These are phyloP conservation scores for Morone chrysops DNA, from an alignment of 2,113 vertebrate species.

Conservation along the genomic window DNA sequence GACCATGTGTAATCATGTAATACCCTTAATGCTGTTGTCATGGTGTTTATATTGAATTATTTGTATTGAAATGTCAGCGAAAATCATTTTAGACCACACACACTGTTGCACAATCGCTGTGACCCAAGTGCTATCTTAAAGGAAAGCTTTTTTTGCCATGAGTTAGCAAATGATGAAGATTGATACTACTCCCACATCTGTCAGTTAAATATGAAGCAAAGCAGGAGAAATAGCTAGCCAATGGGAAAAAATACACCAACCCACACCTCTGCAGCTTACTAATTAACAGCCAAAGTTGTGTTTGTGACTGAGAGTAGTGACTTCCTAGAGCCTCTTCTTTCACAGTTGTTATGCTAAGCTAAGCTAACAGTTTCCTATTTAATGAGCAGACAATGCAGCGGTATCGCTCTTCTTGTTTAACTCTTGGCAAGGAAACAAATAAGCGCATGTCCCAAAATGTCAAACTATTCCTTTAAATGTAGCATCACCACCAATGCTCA, in stretches of 20 bases:
- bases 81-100: background rate
- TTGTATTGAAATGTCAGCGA: background rate
- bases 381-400: background rate
- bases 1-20: background rate
- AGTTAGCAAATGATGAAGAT: background rate
- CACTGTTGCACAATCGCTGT: background rate
- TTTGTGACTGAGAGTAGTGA: background rate
- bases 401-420: background rate
- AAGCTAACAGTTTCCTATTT: background rate
- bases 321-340: background rate
- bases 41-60: slow-evolving; percentile 2
- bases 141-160: background rate
- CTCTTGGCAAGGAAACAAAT: background rate
- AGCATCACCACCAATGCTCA: background rate
- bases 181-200: background rate
- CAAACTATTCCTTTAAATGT: background rate
- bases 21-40: background rate
- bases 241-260: background rate
- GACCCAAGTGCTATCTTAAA: background rate
- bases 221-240: background rate
- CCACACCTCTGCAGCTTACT: background rate
- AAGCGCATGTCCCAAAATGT: background rate
- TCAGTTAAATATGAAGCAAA: background rate
- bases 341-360: background rate
- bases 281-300: background rate